A percentile compares a stretch with the other conserved stretches of the same genome.
Conservation (phyloP, 2,888 invertebrate species). For the Conops quadrifasciatus region DNA sequence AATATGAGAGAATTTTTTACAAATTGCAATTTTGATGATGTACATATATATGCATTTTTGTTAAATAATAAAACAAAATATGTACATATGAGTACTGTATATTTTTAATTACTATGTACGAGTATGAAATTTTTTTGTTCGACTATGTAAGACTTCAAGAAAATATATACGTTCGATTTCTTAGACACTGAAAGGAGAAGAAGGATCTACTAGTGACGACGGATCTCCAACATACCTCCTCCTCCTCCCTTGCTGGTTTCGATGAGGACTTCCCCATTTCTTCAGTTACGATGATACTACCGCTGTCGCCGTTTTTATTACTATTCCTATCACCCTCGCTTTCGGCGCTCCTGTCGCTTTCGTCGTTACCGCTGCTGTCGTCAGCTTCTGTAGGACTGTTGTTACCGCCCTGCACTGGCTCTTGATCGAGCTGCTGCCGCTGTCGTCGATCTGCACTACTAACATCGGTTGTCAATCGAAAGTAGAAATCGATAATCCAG, state of each 20-base stretch:
- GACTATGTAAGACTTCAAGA: no score
- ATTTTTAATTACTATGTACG: no score
- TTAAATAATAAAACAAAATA: no score
- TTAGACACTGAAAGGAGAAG: no score
- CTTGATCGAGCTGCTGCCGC: constrained; percentile 27
- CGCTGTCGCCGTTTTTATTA: constrained; percentile 6
- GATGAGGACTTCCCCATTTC: constrained; percentile 5
- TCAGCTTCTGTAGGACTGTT: constrained; percentile 32
- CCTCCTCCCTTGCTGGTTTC: constrained; percentile 35
- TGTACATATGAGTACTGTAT: no score
- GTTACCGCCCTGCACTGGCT: constrained; percentile 34
- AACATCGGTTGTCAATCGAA: constrained; percentile 43
- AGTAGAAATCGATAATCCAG: constrained; percentile 50
- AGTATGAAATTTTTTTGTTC: no score
- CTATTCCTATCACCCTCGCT: background rate
- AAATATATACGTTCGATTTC: no score
- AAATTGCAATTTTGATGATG: no score
- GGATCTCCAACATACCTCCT: constrained; percentile 39
- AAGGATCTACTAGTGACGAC: no score
- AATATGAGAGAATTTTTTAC: no score
- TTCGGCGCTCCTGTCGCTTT: constrained; percentile 11
- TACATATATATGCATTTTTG: no score
- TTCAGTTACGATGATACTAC: background rate
- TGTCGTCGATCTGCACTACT: constrained; percentile 6
- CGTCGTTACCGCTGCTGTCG: background rate